Base-by-base conservation (phyloP, 2,113 vertebrate genomes). In the Sinocyclocheilus anophthalmus region DNA sequence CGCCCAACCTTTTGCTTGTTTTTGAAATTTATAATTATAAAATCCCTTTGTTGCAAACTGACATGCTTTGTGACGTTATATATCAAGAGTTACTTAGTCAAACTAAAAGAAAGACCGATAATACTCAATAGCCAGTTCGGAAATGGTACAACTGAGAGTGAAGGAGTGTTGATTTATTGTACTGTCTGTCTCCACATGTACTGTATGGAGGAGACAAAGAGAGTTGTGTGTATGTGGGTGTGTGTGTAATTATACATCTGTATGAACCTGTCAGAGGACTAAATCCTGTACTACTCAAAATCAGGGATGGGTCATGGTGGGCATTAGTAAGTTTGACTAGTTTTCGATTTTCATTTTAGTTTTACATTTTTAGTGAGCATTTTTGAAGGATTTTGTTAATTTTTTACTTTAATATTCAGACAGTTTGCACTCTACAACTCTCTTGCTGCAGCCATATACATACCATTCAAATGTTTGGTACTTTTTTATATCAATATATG, bases 1-100 rank as follows among this genome's bases (percentile, higher is more conserved):
- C 12, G 45, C 57, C 67, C 67, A 61, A 76, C 24, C 12, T 82
- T 33, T 81, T 30, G 63, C 72, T 75, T 37, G 48, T 45, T 73
- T 53, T 75, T 37, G 16, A 1, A 76, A 83, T 83, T 76, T 6
- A 75, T 33, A 84, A 86, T 85, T 84, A 83, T 81, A 10, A 77
- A 87, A 20, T 37, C 76, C 24, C 70, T 73, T 65, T 67, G 18
- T 39, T 63, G 57, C n/a, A 61, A 39, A 83, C 72, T 3, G 59
- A 13, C 39, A 39, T 59, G 26, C 61, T 20, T 16, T 48, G 16
- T 42, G 30, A 69, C 53, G 22, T 77, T 37, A 45, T 69, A 45
- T 37, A 59, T 70, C 12, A 73, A 4, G 30, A 63, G 13, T 61
- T 48, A 59, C 26, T 81, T 26, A 81, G 20, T 81, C 78, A 81